Base-by-base conservation (phyloP, 2,797 vertebrate species). In the Cuculus canorus region DNA sequence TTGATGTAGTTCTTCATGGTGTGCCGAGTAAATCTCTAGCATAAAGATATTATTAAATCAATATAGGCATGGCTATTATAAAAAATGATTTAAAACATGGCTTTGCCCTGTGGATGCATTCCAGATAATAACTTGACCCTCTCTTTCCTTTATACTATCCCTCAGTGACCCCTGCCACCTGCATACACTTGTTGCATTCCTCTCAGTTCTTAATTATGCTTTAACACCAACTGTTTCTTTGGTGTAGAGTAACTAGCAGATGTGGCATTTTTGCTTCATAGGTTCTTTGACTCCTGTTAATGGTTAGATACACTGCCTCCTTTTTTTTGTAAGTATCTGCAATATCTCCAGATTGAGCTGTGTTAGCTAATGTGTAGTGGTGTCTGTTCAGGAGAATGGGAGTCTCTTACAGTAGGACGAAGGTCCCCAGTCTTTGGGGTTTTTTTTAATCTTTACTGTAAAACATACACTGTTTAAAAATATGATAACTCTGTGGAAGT, bases 91-190 rank as follows among this genome's bases (percentile, higher is more conserved):
- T 89, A 81, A 89, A 91, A 87, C 37, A 90, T 82, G 63, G 10
- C 61, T 92, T 43, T 72, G 72, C 73, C 63, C 72, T 79, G 59
- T 91, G 76, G 65, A 91, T 94, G 35, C 77, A 89, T 94, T 95
- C 70, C 76, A 88, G 88, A 76, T 96, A 94, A 95, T 96, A 96
- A 95, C 84, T 87, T 96, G 93, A 97, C 85, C 80, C 85, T 50
- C n/a, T 73, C 61, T 89, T 96, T 92, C 78, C 77, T 95, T 84
- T 92, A 13, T 85, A 25, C 76, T 76, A 22, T 75, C 35, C 61
- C 43, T 86, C 25, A 19, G 76, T 92, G 91, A 93, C 92, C 93
- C 87, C 84, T 90, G 86, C 87, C 93, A 94, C 93, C 88, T 95
- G 85, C 91, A 90, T 64, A 60, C 33, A 39, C 73, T 92, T 48